Base-by-base conservation (phyloP, 2,797 vertebrate genomes). In the Gorsachius magnificus region DNA sequence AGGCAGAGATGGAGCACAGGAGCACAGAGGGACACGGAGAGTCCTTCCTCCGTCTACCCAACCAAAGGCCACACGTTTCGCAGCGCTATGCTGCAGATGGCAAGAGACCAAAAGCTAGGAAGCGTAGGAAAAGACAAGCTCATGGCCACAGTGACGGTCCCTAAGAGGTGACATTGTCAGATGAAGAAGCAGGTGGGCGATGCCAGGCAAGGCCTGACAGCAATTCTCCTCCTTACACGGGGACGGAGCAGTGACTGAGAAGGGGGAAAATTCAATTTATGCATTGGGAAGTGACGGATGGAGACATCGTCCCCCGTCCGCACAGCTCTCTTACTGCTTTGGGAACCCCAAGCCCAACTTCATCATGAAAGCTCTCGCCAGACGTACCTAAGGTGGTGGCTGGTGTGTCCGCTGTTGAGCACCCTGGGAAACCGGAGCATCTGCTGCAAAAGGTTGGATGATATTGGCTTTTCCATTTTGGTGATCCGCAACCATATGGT, bases 401-500 rank as follows among this genome's bases (percentile, higher is more conserved):
- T 91, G 74, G 38, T 4, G 3, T 28, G 61, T 14, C 77, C 18
- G 57, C 33, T 28, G 31, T 24, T 11, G 66, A 66, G 63, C 31
- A 18, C 78, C 58, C 54, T 20, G 69, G 65, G 57, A 83, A 89
- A 91, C 13, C 0, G 0, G 46, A 77, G 77, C 93, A 94, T 91
- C 87, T 94, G 85, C 86, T 86, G 63, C 80, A 51, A 90, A 93
- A 90, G 83, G 69, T 83, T 91, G 74, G 65, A 72, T 81, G 80
- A 76, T 17, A 61, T 2, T 4, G 1, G 58, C 69, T 93, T 91
- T 90, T 86, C 90, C 85, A 79, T 95, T 94, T 81, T 38, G 77
- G 90, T 68, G 92, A 64, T 78, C 29, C 13, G 50, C 58, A 94
- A 25, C 85, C 95, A 96, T 95, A 89, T 93, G 96, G 83, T 13